Evolutionary conservation across 2,888 invertebrate species (phyloP), one percentile per base, ranked within the genome.

Genomic region (Eumerus sabulonum): DNA sequence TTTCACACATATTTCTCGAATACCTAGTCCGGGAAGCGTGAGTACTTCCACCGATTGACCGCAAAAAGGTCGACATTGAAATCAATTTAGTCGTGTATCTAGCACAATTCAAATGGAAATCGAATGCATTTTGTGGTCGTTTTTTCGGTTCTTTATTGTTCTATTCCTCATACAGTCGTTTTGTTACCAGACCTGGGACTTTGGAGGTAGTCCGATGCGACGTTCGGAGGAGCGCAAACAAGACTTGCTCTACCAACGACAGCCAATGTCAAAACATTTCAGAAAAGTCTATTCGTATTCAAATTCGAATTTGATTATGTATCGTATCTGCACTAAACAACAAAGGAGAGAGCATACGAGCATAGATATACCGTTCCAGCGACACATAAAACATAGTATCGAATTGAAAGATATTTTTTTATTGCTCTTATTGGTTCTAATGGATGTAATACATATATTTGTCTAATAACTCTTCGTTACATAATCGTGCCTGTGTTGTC

Each of bases 391-490:
- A 27, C 7, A 27, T 27, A 27, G 7, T 4, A 27, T 27, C 27
- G 27, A 27, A 27, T 27, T 27, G 27, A 27, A 27, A 27, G 27
- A 27, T 27, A 27, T 27, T 27, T 17, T 38, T 40, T 42, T 56
- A 38, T 7, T n/a, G 18, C 9, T 18, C 19, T 27, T 56, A 42
- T 56, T 56, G 42, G 42, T 56, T 56, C 19, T 56, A 42, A 56
- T 56, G 56, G 56, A 56, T 56, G 2, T 56, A 56, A 17, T 56
- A 42, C 9, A 56, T 40, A 42, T 13, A 56, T 40, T 19, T 14
- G 38, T 17, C n/a, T 17, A 35, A 38, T 27, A 7, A 27, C 3
- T 27, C 2, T 27, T 7, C 7, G 7, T 27, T 2, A 27, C 27
- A 27, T 4, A 7, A 2, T 27, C n/a, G n/a, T n/a, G n/a, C n/a